These are phyloP conservation scores for Drosophila tani DNA, from an alignment of 1,140 invertebrate genomes.

Conservation along the genomic window DNA sequence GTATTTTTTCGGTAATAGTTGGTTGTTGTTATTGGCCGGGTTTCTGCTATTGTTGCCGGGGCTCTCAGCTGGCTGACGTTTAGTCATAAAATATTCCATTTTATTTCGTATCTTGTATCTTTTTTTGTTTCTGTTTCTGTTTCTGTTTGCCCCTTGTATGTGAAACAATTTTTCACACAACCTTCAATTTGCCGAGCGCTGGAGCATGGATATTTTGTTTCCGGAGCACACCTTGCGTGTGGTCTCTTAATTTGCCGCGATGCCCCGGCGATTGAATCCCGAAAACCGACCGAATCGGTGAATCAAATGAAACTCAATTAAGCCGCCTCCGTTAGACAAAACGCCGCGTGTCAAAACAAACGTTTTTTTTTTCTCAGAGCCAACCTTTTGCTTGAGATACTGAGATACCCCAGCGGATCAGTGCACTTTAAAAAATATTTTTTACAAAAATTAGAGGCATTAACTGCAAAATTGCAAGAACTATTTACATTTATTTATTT, in stretches of 20 bases:
- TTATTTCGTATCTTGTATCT: slow-evolving; percentile 68
- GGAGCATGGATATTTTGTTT: slow-evolving; percentile 63
- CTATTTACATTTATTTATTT: too few relatives aligned
- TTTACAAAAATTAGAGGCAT: too few relatives aligned
- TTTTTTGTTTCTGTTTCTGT: neutral
- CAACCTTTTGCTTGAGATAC: slow-evolving; percentile 18
- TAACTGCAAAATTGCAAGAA: neutral
- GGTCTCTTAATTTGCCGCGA: slow-evolving; percentile 55
- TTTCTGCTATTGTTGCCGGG: slow-evolving; percentile 56
- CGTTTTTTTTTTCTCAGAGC: slow-evolving; percentile 38
- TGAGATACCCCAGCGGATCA: neutral
- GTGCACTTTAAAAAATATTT: slow-evolving; percentile 12
- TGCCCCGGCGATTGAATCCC: slow-evolving; percentile 39
- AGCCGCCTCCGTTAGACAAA: slow-evolving; percentile 74
- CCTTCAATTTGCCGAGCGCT: slow-evolving; percentile 51
- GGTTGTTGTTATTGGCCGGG: slow-evolving; percentile 50
- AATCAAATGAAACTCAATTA: slow-evolving; percentile 75
- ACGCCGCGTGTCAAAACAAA: slow-evolving; percentile 81
- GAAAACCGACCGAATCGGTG: slow-evolving; percentile 37
- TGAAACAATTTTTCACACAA: slow-evolving; percentile 71
- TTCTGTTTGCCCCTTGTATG: slow-evolving; percentile 12
- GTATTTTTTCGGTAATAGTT: slow-evolving; percentile 71
- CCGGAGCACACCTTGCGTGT: slow-evolving; percentile 61
- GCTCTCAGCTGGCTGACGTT: slow-evolving; percentile 57
- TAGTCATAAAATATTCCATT: slow-evolving; percentile 82